phyloP scores from a whole-genome alignment of 2,797 vertebrate genomes.

The Argyrosomus regius region DNA sequence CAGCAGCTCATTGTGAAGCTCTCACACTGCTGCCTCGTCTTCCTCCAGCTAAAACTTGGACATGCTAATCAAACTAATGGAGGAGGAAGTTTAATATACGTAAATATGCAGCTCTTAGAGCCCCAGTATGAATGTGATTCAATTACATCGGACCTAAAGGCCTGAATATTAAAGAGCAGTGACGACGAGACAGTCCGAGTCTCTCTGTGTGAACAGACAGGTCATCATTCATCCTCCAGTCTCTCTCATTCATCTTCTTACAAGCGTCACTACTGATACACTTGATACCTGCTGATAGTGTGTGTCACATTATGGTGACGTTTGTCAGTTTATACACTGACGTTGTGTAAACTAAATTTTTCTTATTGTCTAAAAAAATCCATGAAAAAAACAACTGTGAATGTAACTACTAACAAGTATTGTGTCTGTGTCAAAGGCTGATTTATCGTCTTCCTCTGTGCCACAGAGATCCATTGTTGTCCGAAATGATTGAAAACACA shows the following conservation, averaged over 20 bases:
- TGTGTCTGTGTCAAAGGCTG: too few species aligned
- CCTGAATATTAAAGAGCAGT: slow-evolving; percentile 3
- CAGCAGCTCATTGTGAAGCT: too few species aligned
- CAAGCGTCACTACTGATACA: slow-evolving; percentile 3
- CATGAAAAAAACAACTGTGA: too few species aligned
- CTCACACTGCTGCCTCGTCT: not conserved
- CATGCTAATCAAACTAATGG: slow-evolving; percentile 29
- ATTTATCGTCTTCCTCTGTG: too few species aligned
- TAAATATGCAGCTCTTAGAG: slow-evolving; percentile 2
- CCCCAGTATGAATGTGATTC: slow-evolving; percentile 10
- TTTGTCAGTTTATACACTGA: not conserved
- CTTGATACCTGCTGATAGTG: not conserved
- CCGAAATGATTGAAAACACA: too few species aligned
- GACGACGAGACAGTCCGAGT: not conserved
- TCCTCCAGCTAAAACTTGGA: slow-evolving; percentile 31
- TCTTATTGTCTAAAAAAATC: too few species aligned
- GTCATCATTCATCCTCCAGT: slow-evolving; percentile 21
- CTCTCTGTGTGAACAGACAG: slow-evolving; percentile 1
- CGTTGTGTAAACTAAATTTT: too few species aligned
- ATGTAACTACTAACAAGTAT: too few species aligned
- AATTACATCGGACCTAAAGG: slow-evolving; percentile 3
- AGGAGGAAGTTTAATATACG: slow-evolving; percentile 7
- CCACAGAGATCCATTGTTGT: too few species aligned
- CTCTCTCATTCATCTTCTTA: slow-evolving; percentile 18
- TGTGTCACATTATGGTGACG: not conserved